Base-by-base conservation (phyloP, 2,113 vertebrate genomes). In the Trochalopteron elliotii region DNA sequence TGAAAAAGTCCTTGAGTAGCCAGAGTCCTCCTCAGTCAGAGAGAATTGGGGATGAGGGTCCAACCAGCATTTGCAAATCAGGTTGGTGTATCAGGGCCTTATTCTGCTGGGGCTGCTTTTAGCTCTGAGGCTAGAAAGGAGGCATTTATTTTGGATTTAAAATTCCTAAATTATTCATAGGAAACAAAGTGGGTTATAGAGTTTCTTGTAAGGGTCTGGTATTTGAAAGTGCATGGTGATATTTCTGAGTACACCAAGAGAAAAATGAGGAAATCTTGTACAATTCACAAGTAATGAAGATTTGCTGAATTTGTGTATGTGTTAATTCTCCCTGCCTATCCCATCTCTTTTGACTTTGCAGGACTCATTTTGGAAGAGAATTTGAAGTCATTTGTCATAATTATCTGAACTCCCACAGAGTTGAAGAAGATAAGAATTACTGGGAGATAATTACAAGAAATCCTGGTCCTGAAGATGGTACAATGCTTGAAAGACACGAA, bases 371-470 rank as follows among this genome's bases (percentile, higher is more conserved):
- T 85, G 99, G 99, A 85, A 98, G 97, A 83, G 99, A 99, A 93
- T 98, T 95, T 31, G 99, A 99, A 95, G 97, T 99, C 9, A 96
- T 97, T 2, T 98, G 98, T 77, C 98, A 99, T 87, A 99, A 99
- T 7, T 98, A 98, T 49, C 65, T 99, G 94, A 98, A 99, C 65
- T 95, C 97, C 23, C 99, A 98, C 93, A 98, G 92, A 97, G 98
- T 89, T 12, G 99, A 99, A 96, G 97, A 97, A 96, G 97, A 98
- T 22, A 97, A 96, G 83, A 99, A 99, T 95, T 97, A 99, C 83
- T 99, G 99, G 99, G 49, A 98, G 50, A 75, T 99, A 67, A 97
- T 98, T 74, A 99, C 98, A 23, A 91, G 97, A 35, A 97, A 98
- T 91, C 98, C 98, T 25, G 82, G 94, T 23, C 50, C 96, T 27